phyloP scores from a whole-genome alignment of 1,140 invertebrate species.

The Aphaenogaster ashmeadi region DNA sequence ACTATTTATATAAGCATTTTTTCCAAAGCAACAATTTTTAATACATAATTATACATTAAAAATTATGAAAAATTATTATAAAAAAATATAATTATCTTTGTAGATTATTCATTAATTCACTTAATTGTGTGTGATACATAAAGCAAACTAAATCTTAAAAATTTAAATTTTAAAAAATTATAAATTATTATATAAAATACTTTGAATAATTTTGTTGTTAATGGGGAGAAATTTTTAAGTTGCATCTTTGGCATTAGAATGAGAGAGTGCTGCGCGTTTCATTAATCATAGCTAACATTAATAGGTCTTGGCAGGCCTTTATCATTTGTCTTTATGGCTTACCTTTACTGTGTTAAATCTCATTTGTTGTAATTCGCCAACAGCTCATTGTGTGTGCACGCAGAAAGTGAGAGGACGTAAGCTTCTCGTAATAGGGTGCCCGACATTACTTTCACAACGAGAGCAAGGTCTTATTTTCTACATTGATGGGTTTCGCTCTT shows the following conservation, averaged over 20 bases:
- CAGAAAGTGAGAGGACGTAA: conserved; percentile 73
- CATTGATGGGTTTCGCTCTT: conserved; percentile 35
- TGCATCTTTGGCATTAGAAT: not conserved
- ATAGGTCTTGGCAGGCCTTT: not conserved
- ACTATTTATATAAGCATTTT: not conserved
- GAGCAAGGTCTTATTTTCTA: conserved; percentile 73
- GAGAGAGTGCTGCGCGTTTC: not conserved
- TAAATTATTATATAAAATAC: not conserved
- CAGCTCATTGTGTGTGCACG: conserved; percentile 58
- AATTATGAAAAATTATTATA: not conserved
- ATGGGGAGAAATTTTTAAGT: not conserved
- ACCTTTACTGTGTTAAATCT: conserved; percentile 52
- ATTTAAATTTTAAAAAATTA: not conserved
- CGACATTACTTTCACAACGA: conserved; percentile 72
- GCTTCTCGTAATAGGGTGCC: conserved; percentile 65
- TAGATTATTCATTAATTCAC: not conserved
- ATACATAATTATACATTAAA: conserved; percentile 20
- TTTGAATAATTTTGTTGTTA: conserved; percentile 1
- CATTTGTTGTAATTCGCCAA: conserved; percentile 65
- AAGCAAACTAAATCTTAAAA: not conserved
- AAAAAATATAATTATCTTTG: conserved; percentile 1
- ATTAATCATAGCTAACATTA: conserved; percentile 15
- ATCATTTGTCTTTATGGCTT: not conserved
- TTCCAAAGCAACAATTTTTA: not conserved
- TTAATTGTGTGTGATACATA: not conserved